Base-by-base conservation (phyloP, 2,888 invertebrate genomes). In the Folsomia candida region DNA sequence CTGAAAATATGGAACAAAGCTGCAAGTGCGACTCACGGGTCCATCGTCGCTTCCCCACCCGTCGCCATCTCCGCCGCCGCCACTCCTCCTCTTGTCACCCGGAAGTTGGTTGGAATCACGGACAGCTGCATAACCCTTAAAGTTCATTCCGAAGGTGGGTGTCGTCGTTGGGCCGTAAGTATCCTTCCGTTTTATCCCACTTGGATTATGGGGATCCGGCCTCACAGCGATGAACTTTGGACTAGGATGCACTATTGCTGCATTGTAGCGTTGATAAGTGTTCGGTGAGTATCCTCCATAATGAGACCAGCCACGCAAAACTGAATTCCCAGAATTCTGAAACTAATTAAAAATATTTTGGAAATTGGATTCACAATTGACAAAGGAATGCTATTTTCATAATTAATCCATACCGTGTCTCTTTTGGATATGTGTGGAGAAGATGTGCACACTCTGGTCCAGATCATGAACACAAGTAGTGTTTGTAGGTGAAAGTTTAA, bases 131-230 rank as follows among this genome's bases (percentile, higher is more conserved):
- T 72, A 72, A 9, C 62, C 47, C 27, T 68, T 25, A 59, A 69
- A 22, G 67, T 67, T 18, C 9, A 70, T 61, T 14, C 72, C 72
- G 67, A 72, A 72, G 1, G 67, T 64, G 29, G 72, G 72, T 51
- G 59, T 59, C 37, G 70, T 72, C n/a, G 37, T 57, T 37, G 61
- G 54, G 1, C 11, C 18, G 11, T n/a, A n/a, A 1, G 9, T 11
- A 57, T 22, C 20, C 18, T 47, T 47, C 47, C 18, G 9, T 47
- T 47, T 9, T 47, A 47, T 47, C 4, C 27, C 29, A 27, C 29
- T 62, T 4, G 27, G 28, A 29, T 60, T 24, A 2, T 51, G 57
- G 4, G 72, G 69, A 20, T 25, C 22, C 11, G 69, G 72, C 63
- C 72, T 69, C 22, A 67, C 67, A 25, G 69, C 63, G n/a, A 51